phyloP scores from a whole-genome alignment of 2,797 vertebrate species.

The Astyanax mexicanus region DNA sequence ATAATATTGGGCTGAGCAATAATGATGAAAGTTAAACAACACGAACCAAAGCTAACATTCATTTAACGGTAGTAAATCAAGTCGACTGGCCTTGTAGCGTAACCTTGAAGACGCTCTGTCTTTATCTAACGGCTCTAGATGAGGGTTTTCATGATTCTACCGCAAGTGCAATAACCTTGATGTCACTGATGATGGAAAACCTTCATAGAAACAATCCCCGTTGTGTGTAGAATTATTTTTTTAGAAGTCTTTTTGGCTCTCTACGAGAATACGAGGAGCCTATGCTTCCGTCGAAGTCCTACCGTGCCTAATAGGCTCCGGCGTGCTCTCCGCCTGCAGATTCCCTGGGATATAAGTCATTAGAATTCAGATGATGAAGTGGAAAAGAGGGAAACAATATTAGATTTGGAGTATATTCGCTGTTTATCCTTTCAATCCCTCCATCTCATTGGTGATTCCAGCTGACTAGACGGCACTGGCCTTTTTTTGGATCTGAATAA shows the following conservation, averaged over 20 bases:
- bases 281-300: background rate
- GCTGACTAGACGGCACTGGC: background rate
- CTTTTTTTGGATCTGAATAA: conserved; percentile 2
- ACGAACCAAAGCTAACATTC: background rate
- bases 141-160: too few relatives aligned
- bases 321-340: background rate
- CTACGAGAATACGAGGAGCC: too few relatives aligned
- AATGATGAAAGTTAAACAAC: background rate
- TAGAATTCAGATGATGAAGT: conserved; percentile 5
- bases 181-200: too few relatives aligned
- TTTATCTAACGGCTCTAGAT: too few relatives aligned
- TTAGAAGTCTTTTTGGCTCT: too few relatives aligned
- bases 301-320: background rate
- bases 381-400: background rate
- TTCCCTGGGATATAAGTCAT: background rate
- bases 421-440: conserved; percentile 11
- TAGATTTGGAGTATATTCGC: conserved; percentile 28
- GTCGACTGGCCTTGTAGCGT: too few relatives aligned
- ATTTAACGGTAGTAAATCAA: too few relatives aligned
- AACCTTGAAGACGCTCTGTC: too few relatives aligned
- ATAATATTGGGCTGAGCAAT: too few relatives aligned
- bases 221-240: too few relatives aligned
- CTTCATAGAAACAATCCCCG: too few relatives aligned
- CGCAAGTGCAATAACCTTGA: background rate
- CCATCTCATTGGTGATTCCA: background rate